phyloP scores from a whole-genome alignment of 2,888 invertebrate species.

The Agrochola macilenta region DNA sequence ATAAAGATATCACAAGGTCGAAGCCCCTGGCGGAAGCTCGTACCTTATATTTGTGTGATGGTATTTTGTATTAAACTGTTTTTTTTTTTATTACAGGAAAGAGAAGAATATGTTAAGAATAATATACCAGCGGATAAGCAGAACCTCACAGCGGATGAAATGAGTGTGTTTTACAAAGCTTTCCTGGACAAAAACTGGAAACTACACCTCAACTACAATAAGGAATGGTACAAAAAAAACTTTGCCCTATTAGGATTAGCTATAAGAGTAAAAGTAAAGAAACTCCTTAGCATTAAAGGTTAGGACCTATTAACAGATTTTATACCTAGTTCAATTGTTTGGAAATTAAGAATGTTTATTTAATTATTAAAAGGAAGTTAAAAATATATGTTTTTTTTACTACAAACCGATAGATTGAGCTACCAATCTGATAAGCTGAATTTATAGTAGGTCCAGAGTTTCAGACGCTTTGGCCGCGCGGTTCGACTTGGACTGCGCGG shows the following conservation, averaged over 20 bases:
- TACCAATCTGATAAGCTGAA: background rate
- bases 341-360: conserved; percentile 54
- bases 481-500: too few species aligned
- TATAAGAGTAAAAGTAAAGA: conserved; percentile 90
- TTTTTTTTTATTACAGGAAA: conserved; percentile 85
- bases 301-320: conserved; percentile 35
- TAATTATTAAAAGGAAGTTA: conserved; percentile 40
- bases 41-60: background rate
- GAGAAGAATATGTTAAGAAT: conserved; percentile 89
- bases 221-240: conserved; percentile 96
- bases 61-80: conserved; percentile 7
- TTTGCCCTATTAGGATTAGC: conserved; percentile 92
- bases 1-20: too few species aligned
- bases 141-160: conserved; percentile 94
- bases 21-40: too few species aligned
- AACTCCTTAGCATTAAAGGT: conserved; percentile 80
- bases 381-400: conserved; percentile 6
- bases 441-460: background rate
- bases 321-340: conserved; percentile 47
- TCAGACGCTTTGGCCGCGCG: background rate
- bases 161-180: conserved; percentile 96
- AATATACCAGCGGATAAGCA: conserved; percentile 86
- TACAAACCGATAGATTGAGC: background rate
- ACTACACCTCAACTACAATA: conserved; percentile 94
- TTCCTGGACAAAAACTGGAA: conserved; percentile 96